These are phyloP conservation scores for Maniola jurtina DNA, from an alignment of 1,140 invertebrate genomes.

Conservation along the genomic window DNA sequence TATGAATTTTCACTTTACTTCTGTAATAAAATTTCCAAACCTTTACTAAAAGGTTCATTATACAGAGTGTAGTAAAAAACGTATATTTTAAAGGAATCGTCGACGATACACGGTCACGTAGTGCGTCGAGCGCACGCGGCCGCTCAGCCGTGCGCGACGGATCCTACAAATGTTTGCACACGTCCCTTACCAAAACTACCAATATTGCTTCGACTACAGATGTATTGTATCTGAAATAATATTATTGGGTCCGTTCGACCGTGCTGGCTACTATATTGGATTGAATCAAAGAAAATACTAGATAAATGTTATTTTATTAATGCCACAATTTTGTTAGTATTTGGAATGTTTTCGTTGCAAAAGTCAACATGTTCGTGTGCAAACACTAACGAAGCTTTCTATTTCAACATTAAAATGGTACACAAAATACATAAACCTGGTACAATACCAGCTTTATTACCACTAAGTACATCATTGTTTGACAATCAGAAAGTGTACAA, in stretches of 20 bases:
- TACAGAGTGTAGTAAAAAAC: too few relatives aligned
- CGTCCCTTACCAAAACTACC: constrained; percentile 25
- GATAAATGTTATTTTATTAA: not conserved
- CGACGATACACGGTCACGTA: constrained; percentile 14
- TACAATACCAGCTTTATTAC: too few relatives aligned
- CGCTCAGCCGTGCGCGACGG: constrained; percentile 13
- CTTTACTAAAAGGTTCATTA: too few relatives aligned
- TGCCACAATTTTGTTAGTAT: too few relatives aligned
- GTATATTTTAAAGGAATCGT: constrained; percentile 1
- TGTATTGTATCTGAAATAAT: constrained; percentile 11
- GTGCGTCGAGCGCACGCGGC: not conserved
- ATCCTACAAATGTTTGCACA: constrained; percentile 24
- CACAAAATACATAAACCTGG: too few relatives aligned
- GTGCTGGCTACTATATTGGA: constrained; percentile 1
- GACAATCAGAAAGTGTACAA: too few relatives aligned
- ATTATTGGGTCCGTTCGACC: constrained; percentile 4
- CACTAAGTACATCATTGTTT: too few relatives aligned
- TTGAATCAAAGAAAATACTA: constrained; percentile 8
- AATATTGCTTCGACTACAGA: constrained; percentile 15
- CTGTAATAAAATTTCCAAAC: too few relatives aligned
- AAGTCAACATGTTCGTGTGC: too few relatives aligned
- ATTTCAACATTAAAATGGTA: too few relatives aligned
- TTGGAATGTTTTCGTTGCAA: too few relatives aligned
- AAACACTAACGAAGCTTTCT: not conserved
- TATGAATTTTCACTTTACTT: too few relatives aligned